A percentile compares a stretch with the other conserved stretches of the same genome.
These are phyloP conservation scores for Chaenocephalus aceratus DNA, from an alignment of 2,113 vertebrate genomes.

Conservation along the genomic window DNA sequence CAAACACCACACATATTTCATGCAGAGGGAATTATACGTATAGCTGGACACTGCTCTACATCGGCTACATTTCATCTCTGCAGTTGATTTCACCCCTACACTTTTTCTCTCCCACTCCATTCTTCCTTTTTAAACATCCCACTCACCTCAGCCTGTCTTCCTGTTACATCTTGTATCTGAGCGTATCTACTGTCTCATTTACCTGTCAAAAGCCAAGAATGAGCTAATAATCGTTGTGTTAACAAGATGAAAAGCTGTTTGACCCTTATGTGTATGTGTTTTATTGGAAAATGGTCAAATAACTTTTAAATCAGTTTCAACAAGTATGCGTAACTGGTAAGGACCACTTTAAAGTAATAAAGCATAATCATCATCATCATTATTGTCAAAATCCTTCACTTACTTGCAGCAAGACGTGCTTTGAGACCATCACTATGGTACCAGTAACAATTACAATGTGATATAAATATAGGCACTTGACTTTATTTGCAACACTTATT, in stretches of 20 bases:
- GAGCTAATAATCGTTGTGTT: slow-evolving; percentile 7
- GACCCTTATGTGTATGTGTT: background rate
- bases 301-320: slow-evolving; percentile 4
- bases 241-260: background rate
- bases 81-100: background rate
- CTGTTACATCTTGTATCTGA: slow-evolving; percentile 21
- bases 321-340: background rate
- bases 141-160: background rate
- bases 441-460: background rate
- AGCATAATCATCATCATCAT: background rate
- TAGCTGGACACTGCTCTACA: background rate
- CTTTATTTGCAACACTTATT: background rate
- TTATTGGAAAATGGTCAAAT: no score
- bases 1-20: slow-evolving; percentile 3
- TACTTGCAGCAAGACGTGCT: background rate
- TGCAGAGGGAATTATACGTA: slow-evolving; percentile 11
- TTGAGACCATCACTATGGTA: background rate
- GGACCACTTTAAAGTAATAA: background rate
- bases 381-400: background rate
- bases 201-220: slow-evolving; percentile 13
- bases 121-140: slow-evolving; percentile 8
- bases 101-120: background rate
- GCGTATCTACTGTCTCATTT: slow-evolving; percentile 23
- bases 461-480: background rate
- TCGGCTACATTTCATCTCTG: background rate